Conservation (phyloP, 2,113 vertebrate genomes). For the Pagrus major region DNA sequence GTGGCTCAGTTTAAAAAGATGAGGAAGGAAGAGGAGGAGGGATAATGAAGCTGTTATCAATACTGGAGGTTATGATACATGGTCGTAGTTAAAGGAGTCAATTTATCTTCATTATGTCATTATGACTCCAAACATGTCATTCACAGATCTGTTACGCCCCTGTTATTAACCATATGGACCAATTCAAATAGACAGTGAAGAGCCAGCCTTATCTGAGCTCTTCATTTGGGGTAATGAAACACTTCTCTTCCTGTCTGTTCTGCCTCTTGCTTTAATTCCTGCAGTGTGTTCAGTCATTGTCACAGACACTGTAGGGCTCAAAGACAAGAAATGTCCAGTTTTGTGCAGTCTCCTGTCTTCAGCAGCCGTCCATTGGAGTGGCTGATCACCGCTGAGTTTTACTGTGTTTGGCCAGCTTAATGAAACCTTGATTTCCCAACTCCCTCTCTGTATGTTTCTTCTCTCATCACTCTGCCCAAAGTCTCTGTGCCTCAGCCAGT, state of each 20-base stretch:
- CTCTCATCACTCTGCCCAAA: conserved; percentile 63
- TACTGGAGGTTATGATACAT: conserved; percentile 59
- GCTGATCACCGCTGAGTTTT: conserved; percentile 51
- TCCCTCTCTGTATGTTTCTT: conserved; percentile 67
- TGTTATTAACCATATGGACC: conserved; percentile 40
- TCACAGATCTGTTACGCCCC: conserved; percentile 18
- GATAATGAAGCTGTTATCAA: conserved; percentile 69
- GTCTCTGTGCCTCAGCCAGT: conserved; percentile 59
- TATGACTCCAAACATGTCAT: conserved; percentile 55
- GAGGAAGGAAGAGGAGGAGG: not conserved
- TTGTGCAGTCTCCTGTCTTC: conserved; percentile 24
- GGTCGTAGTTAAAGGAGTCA: conserved; percentile 43
- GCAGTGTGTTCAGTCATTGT: conserved; percentile 19
- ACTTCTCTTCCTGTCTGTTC: conserved; percentile 7
- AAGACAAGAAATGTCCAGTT: conserved; percentile 20
- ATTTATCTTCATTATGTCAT: conserved; percentile 73
- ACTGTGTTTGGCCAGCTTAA: conserved; percentile 73
- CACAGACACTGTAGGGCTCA: conserved; percentile 5
- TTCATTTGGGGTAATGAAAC: conserved; percentile 37
- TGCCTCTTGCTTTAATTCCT: conserved; percentile 14
- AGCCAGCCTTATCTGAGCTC: conserved; percentile 32
- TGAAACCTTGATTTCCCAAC: conserved; percentile 81
- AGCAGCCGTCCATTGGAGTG: conserved; percentile 11
- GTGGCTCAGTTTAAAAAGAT: conserved; percentile 28
- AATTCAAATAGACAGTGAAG: conserved; percentile 46